Base-by-base conservation (phyloP, 2,797 vertebrate species). In the Sebastes aleutianus region DNA sequence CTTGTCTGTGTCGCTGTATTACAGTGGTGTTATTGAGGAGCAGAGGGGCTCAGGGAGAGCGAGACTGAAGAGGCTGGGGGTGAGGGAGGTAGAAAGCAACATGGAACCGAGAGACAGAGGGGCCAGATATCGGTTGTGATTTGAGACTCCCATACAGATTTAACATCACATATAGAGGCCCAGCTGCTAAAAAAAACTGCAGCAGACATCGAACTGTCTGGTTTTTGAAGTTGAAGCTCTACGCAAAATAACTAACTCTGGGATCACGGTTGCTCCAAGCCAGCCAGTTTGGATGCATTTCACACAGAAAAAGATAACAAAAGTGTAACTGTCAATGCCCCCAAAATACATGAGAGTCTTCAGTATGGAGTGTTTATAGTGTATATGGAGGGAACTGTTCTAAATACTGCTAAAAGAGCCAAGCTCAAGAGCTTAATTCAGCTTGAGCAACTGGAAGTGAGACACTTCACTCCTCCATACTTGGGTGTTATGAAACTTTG, bases 21-120 rank as follows among this genome's bases (percentile, higher is more conserved):
- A 61, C 50, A 72, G 76, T 47, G 71, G 36, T 63, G 72, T 79
- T 84, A 85, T 62, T 88, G 83, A 87, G 76, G 64, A 81, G 85
- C 70, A 63, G 54, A 70, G 62, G 66, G 61, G 65, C 66, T 79
- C 10, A 8, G 85, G 69, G 82, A 68, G 36, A 74, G 62, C 11
- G 31, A 74, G 80, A 63, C 34, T 75, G 82, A 85, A 84, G 80
- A 87, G 70, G 50, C 16, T 22, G 39, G 67, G 58, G 39, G 34
- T 32, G 75, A 83, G 77, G 63, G 83, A 75, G 56, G 57, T 9
- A 62, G 53, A 27, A 14, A 84, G 57, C 56, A 53, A 50, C 8
- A 53, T 67, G 36, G 11, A 69, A 31, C 65, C 26, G 13, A 79
- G 78, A 0, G 61, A 67, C 13, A 47, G 77, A 73, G 39, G 62